Conservation (phyloP, 2,113 vertebrate genomes). For the Malaclemys terrapin region DNA sequence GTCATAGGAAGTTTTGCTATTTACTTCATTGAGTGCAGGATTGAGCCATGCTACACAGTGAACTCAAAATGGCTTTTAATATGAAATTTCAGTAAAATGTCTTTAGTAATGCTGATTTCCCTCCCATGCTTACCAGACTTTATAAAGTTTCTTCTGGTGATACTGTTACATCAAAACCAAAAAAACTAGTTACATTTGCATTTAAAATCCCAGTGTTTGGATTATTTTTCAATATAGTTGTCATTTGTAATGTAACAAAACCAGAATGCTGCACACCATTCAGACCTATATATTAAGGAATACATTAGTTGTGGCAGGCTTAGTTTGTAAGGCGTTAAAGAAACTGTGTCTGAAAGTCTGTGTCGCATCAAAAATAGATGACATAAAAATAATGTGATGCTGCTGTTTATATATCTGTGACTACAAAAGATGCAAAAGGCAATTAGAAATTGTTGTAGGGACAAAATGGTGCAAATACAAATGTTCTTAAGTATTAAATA, state of each 20-base stretch:
- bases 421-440: constrained; percentile 14
- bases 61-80: neutral
- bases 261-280: neutral
- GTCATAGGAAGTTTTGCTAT: too few species aligned
- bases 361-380: neutral
- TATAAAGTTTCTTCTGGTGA: neutral
- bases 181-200: neutral
- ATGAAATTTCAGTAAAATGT: neutral
- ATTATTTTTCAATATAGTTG: constrained; percentile 41
- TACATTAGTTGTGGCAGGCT: neutral
- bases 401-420: constrained; percentile 14
- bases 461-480: neutral
- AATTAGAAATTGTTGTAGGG: neutral
- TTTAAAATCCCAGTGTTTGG: constrained; percentile 51
- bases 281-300: constrained; percentile 41
- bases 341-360: constrained; percentile 15
- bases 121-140: neutral
- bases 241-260: constrained; percentile 29
- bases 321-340: constrained; percentile 38
- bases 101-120: neutral
- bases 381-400: constrained; percentile 27
- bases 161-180: neutral
- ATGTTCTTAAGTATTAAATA: constrained; percentile 2
- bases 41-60: too few species aligned
- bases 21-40: too few species aligned